Evolutionary conservation across 2,113 vertebrate genomes (phyloP), one percentile per base, ranked within the genome.

Genomic region (Scortum barcoo): DNA sequence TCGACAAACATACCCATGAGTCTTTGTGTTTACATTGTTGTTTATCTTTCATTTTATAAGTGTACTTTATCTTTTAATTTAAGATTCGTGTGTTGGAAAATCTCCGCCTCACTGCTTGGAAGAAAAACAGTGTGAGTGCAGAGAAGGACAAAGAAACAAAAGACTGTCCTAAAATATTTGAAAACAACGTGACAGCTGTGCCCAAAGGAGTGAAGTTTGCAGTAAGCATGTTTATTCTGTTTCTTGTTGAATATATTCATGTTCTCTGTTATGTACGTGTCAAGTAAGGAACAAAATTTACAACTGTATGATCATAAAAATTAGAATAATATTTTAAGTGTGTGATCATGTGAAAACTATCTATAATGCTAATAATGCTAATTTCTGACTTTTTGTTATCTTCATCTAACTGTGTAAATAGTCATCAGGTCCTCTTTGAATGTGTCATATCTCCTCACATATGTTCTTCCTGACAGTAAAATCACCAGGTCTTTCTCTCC

Each of bases 101-200:
- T 78, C 96, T 97, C 66, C 97, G 97, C 19, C 75, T 99, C 14
- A 96, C 95, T 42, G 91, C 95, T 67, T 99, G 96, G 97, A 98
- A 96, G 91, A 97, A 94, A 93, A 93, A 72, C 66, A 92, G 95
- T 68, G 80, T 91, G 75, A 89, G 85, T 9, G 65, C 74, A 82
- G 87, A 84, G 60, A 79, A 68, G 26, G 76, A 75, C 28, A 66
- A 57, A 19, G 73, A 90, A 91, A 76, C 28, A 0, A 94, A 91
- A 82, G 88, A 89, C 2, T 7, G 7, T 38, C 53, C 63, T 5
- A 78, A n/a, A 56, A 38, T 40, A 0, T 86, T 58, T 48, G 93
- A 91, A 73, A 88, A 91, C 93, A 91, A 86, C 75, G 58, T 50
- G 5, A 14, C 71, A 0, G 4, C 81, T 36, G 74, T 63, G 42